These are phyloP conservation scores for Strigamia maritima DNA, from an alignment of 2,888 invertebrate species.

Conservation along the genomic window DNA sequence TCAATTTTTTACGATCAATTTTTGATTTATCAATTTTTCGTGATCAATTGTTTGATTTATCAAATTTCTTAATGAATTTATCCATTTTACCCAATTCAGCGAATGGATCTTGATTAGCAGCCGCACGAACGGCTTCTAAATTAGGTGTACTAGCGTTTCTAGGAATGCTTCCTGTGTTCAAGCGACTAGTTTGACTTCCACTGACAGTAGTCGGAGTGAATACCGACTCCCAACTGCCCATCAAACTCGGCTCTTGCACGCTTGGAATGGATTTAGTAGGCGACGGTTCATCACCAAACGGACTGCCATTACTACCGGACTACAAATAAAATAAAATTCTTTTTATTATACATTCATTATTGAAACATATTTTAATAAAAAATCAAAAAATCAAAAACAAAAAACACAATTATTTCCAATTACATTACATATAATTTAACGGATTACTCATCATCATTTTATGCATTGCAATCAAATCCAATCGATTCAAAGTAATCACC, in stretches of 20 bases:
- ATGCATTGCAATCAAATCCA: not conserved
- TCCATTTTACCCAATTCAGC: slow-evolving; percentile 41
- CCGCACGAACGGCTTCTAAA: slow-evolving; percentile 37
- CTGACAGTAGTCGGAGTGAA: slow-evolving; percentile 36
- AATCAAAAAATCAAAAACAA: not conserved
- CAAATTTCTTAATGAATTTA: not conserved
- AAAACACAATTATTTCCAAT: not conserved
- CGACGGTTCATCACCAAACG: not conserved
- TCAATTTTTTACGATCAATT: too few relatives aligned
- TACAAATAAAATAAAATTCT: not conserved
- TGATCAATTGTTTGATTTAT: not conserved
- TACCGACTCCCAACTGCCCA: slow-evolving; percentile 43
- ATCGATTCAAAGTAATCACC: not conserved
- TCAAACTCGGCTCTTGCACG: slow-evolving; percentile 41
- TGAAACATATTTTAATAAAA: not conserved
- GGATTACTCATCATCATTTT: not conserved
- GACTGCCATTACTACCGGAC: not conserved
- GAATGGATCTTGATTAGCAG: slow-evolving; percentile 40
- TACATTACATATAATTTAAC: not conserved
- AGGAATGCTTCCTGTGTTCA: slow-evolving; percentile 39
- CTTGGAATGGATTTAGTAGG: slow-evolving; percentile 2
- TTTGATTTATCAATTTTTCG: too few relatives aligned
- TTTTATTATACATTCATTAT: not conserved
- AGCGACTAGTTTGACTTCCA: slow-evolving; percentile 4
- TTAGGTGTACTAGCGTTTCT: slow-evolving; percentile 43